These are phyloP conservation scores for Chaetophractus vellerosus DNA, from an alignment of 2,797 vertebrate species.

Conservation along the genomic window DNA sequence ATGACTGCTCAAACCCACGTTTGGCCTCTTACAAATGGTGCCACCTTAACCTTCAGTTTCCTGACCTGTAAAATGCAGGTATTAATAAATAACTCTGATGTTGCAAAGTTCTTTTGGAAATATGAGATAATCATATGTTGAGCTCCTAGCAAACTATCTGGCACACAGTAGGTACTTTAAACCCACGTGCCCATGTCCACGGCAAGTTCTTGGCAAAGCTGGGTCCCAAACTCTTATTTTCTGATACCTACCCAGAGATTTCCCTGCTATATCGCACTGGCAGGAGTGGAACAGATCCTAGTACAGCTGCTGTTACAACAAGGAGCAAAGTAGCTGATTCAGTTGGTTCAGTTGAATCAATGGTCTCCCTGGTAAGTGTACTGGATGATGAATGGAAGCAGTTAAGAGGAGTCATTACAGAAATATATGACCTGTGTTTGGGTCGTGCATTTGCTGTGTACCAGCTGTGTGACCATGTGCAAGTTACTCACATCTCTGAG, in stretches of 20 bases:
- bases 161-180: neutral
- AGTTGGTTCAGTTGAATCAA: neutral
- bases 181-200: neutral
- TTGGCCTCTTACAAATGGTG: neutral
- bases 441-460: neutral
- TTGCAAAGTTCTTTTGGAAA: neutral
- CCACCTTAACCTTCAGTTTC: neutral
- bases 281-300: neutral
- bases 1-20: accelerated
- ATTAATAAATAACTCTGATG: neutral
- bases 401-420: neutral
- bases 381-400: neutral
- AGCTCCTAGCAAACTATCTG: neutral
- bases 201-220: neutral
- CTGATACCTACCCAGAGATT: neutral
- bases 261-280: neutral
- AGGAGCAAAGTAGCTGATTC: neutral
- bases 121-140: neutral
- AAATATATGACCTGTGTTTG: neutral
- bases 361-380: neutral
- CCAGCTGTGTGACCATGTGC: neutral
- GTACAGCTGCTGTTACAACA: neutral
- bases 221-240: neutral
- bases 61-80: neutral
- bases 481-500: neutral